These are phyloP conservation scores for Danio choprae DNA, from an alignment of 2,797 vertebrate genomes.

Conservation along the genomic window DNA sequence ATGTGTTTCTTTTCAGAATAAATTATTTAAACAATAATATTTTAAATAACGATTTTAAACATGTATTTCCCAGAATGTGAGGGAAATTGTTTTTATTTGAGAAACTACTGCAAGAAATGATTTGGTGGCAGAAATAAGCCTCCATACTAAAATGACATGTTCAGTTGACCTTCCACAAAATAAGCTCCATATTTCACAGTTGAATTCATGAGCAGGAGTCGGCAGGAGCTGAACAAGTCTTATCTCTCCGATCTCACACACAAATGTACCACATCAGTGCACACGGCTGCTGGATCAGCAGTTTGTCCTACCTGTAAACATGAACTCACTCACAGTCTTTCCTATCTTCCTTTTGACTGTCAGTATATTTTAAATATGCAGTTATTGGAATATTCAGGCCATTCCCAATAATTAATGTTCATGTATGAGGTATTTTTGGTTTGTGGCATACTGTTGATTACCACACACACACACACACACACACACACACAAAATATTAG, in stretches of 20 bases:
- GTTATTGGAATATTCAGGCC: not conserved
- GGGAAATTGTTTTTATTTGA: too few relatives aligned
- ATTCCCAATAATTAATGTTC: not conserved
- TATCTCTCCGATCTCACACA: slow-evolving; percentile 8
- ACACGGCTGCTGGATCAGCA: slow-evolving; percentile 2
- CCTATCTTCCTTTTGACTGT: not conserved
- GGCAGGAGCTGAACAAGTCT: not conserved
- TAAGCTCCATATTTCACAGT: not conserved
- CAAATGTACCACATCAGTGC: not conserved
- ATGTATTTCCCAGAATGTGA: too few relatives aligned
- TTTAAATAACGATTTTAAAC: too few relatives aligned
- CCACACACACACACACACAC: too few relatives aligned
- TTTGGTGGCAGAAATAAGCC: not conserved
- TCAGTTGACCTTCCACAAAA: not conserved
- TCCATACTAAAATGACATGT: not conserved
- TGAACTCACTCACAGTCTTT: slow-evolving; percentile 18
- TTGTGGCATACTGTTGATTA: not conserved
- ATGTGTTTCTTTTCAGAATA: too few relatives aligned
- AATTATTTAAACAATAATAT: too few relatives aligned
- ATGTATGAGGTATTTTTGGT: not conserved
- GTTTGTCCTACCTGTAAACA: not conserved
- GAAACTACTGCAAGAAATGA: too few relatives aligned
- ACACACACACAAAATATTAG: too few relatives aligned
- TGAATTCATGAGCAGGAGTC: not conserved
- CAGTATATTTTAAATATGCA: not conserved